phyloP scores from a whole-genome alignment of 2,888 invertebrate species.

The Hydroisotoma schaefferi region DNA sequence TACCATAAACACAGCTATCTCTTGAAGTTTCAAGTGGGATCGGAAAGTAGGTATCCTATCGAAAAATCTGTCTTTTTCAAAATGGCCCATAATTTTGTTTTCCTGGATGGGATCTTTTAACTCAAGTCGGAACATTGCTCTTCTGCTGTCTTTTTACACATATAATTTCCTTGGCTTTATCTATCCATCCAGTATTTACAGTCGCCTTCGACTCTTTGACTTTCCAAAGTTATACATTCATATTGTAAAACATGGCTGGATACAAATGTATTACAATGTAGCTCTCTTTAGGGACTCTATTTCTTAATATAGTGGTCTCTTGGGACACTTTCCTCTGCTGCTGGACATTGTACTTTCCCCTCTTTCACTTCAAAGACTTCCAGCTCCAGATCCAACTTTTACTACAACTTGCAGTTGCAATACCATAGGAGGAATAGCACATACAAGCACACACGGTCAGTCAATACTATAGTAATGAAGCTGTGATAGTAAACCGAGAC shows the following conservation, averaged over 20 bases:
- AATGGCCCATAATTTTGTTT: constrained; percentile 9
- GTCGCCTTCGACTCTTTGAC: background rate
- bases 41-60: background rate
- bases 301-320: constrained; percentile 49
- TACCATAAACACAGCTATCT: constrained; percentile 1
- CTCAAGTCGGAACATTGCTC: too few species aligned
- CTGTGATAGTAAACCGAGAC: too few species aligned
- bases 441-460: too few species aligned
- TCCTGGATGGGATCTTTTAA: background rate
- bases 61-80: background rate
- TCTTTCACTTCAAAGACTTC: constrained; percentile 16
- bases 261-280: constrained; percentile 48
- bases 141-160: too few species aligned
- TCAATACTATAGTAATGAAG: too few species aligned
- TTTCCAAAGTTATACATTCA: constrained; percentile 5
- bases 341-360: constrained; percentile 36
- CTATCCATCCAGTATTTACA: background rate
- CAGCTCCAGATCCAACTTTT: too few species aligned
- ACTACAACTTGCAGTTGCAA: too few species aligned
- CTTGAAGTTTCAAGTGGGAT: constrained; percentile 4
- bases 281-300: constrained; percentile 48
- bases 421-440: too few species aligned
- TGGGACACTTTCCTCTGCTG: constrained; percentile 43
- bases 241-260: constrained; percentile 15
- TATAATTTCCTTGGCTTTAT: background rate